Evolutionary conservation across 35 echinoderm and acorn worm species (phyloP).

Genomic region (Nesometra sesokonis): DNA sequence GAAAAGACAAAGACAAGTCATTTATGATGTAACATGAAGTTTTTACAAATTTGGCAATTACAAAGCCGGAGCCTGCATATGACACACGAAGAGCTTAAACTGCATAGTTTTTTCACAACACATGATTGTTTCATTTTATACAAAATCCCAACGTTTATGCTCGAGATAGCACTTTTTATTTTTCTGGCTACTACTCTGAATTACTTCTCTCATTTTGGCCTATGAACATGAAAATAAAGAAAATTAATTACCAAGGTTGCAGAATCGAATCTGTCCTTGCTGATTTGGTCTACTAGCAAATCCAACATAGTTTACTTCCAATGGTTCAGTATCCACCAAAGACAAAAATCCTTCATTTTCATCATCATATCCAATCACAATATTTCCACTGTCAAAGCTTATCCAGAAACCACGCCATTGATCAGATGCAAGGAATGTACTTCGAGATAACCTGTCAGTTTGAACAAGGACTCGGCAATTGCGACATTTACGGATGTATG

Average conservation of each 20-base stretch:
- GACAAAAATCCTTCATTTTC: background rate
- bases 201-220: too few relatives aligned
- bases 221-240: background rate
- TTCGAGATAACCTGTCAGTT: background rate
- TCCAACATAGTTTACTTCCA: background rate
- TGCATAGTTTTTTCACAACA: too few relatives aligned
- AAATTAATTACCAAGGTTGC: background rate
- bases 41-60: too few relatives aligned
- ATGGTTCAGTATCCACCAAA: background rate
- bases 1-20: too few relatives aligned
- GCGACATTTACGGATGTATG: background rate
- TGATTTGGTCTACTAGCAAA: background rate
- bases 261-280: background rate
- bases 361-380: background rate
- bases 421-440: background rate
- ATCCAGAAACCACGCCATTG: constrained; percentile 13
- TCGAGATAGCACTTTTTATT: too few relatives aligned
- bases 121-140: too few relatives aligned
- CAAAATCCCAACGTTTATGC: too few relatives aligned
- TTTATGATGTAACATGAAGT: too few relatives aligned
- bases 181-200: too few relatives aligned
- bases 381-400: background rate
- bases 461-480: background rate
- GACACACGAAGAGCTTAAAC: too few relatives aligned
- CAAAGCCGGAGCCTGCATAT: too few relatives aligned